These are phyloP conservation scores for Fistularia commersonii DNA, from an alignment of 2,797 vertebrate genomes.

Conservation along the genomic window DNA sequence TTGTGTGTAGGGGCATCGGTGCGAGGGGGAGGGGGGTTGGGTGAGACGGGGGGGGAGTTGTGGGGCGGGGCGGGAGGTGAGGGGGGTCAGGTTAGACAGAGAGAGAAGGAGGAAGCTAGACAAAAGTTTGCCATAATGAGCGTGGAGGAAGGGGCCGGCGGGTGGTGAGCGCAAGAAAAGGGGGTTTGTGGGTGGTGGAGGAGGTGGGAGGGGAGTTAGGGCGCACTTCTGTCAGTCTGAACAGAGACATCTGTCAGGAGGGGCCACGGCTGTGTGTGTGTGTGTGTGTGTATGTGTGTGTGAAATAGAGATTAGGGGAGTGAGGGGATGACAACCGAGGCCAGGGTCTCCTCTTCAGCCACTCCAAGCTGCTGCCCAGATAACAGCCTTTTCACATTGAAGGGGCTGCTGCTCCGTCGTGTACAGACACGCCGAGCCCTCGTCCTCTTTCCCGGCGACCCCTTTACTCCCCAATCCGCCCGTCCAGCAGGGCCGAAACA, in stretches of 20 bases:
- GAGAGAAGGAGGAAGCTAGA: constrained; percentile 69
- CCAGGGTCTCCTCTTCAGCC: constrained; percentile 40
- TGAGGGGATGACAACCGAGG: constrained; percentile 44
- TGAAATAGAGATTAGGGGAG: constrained; percentile 47
- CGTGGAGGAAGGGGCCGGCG: constrained; percentile 61
- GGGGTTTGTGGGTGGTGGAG: constrained; percentile 51
- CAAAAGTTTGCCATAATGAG: constrained; percentile 76
- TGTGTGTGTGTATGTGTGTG: constrained; percentile 23
- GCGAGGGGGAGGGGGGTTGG: constrained; percentile 47
- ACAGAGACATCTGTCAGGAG: constrained; percentile 77
- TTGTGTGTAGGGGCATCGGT: constrained; percentile 54
- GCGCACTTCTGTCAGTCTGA: constrained; percentile 73
- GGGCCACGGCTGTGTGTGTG: constrained; percentile 28
- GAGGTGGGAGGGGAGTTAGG: constrained; percentile 53
- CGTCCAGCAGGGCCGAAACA: no score
- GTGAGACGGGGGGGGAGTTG: constrained; percentile 59
- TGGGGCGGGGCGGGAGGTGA: no score
- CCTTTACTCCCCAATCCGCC: no score
- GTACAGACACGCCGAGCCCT: no score
- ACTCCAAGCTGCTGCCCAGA: constrained; percentile 46
- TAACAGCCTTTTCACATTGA: constrained; percentile 49
- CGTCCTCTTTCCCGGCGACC: no score
- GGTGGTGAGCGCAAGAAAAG: constrained; percentile 57
- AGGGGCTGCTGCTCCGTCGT: no score
- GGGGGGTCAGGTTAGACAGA: constrained; percentile 53